Evolutionary conservation across 2,113 vertebrate genomes (phyloP), one percentile per base, ranked within the genome.

Genomic region (Peromyscus californicus): DNA sequence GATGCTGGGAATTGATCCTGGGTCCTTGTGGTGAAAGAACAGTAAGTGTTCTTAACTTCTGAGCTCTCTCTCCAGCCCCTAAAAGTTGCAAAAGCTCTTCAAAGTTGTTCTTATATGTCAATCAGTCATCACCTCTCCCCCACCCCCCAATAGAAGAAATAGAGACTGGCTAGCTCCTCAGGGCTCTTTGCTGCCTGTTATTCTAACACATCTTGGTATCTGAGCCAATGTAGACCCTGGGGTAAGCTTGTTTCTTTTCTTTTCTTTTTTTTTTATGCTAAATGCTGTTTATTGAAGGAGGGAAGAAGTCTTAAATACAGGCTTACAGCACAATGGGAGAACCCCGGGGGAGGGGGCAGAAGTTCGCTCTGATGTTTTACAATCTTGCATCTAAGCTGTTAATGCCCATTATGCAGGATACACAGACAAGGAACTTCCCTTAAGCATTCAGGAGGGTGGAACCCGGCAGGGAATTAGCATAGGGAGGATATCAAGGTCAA

Each of bases 41-140:
- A 8, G 54, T 83, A 83, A 83, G 36, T 61, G n/a, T 13, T 31
- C 59, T 42, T 9, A 84, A 26, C 59, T 42, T n/a, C 57, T 84
- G 24, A 84, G 24, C 13, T n/a, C n/a, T 57, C 17, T 80, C 24
- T 63, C n/a, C 39, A 31, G 24, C 15, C 24, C 82, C n/a, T 13
- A 84, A 93, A 95, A 89, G 63, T 86, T 94, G 93, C 39, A 89
- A 93, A 93, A 94, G 48, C 82, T 57, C 57, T 57, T 57, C 51
- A 57, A 84, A 63, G 31, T 89, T 16, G 51, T 90, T 87, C 42
- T 15, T 82, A 11, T 5, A 70, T 0, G n/a, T 48, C 67, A 22
- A 75, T 96, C 51, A 67, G 42, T 65, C 75, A 80, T 95, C 36
- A 8, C 89, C 24, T 3, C 1, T 51, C 15, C 24, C 33, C 26